A percentile compares a stretch with the other conserved stretches of the same genome.
These are phyloP conservation scores for Agapornis canus DNA, from an alignment of 2,797 vertebrate species.

Conservation along the genomic window DNA sequence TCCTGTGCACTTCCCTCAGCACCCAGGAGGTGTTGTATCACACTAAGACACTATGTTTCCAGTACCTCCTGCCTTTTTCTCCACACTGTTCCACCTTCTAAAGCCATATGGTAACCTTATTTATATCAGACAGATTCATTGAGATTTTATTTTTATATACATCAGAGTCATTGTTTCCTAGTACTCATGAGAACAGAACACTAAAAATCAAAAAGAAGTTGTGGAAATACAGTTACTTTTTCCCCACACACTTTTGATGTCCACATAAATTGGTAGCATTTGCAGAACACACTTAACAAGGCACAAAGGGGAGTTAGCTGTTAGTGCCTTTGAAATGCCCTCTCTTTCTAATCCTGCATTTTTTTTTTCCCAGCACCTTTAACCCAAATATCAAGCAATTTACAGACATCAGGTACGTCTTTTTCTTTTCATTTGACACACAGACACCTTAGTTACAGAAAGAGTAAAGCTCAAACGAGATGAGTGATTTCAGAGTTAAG, in stretches of 20 bases:
- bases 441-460: neutral
- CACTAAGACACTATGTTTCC: neutral
- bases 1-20: neutral
- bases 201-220: neutral
- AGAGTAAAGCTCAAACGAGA: slow-evolving; percentile 20
- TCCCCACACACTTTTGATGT: neutral
- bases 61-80: neutral
- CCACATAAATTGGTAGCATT: neutral
- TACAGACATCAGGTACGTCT: slow-evolving; percentile 31
- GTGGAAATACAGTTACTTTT: neutral
- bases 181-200: neutral
- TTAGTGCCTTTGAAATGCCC: slow-evolving; percentile 28
- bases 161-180: neutral
- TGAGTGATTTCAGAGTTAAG: slow-evolving; percentile 21
- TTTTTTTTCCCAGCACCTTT: slow-evolving; percentile 8
- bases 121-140: neutral
- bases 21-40: neutral
- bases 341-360: neutral
- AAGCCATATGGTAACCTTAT: neutral
- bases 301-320: neutral
- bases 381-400: slow-evolving; percentile 49
- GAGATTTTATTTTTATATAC: neutral
- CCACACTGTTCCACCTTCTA: neutral
- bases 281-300: neutral
- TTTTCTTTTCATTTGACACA: slow-evolving; percentile 16